phyloP scores from a whole-genome alignment of 53 echinoderm and acorn worm species.

The Antedon mediterranea region DNA sequence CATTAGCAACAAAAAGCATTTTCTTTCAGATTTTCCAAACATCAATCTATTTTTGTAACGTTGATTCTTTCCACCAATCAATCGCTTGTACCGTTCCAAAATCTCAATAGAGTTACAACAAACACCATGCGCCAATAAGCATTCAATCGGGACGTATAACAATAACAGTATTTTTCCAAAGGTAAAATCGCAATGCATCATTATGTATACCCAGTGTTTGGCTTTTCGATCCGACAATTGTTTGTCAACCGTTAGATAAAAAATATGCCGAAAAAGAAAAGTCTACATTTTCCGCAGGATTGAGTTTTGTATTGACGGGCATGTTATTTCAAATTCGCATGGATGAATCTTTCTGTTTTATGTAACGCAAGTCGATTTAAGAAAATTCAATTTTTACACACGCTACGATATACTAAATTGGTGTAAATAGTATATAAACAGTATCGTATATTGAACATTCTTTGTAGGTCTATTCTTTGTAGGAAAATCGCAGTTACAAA shows the following conservation, averaged over 20 bases:
- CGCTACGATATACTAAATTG: too few relatives aligned
- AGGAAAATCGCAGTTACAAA: too few relatives aligned
- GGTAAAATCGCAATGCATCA: background rate
- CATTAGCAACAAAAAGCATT: background rate
- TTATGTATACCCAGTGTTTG: background rate
- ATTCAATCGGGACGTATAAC: background rate
- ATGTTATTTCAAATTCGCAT: background rate
- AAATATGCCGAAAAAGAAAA: background rate
- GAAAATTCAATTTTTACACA: too few relatives aligned
- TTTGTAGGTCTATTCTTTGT: too few relatives aligned
- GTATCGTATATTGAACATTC: too few relatives aligned
- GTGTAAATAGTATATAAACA: too few relatives aligned
- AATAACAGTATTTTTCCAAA: background rate
- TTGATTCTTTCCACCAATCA: background rate
- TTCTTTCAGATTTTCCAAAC: background rate
- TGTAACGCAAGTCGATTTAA: too few relatives aligned
- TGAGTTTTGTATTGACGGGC: background rate
- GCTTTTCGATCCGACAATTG: background rate
- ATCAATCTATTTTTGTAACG: background rate
- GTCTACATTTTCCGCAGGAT: background rate
- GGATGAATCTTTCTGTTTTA: background rate
- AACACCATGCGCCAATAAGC: background rate
- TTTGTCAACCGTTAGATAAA: background rate
- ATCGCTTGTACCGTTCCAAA: background rate
- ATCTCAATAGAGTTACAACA: background rate